Evolutionary conservation across 2,797 vertebrate species (phyloP), one percentile per base, ranked within the genome.

Genomic region (Chiroxiphia lanceolata): DNA sequence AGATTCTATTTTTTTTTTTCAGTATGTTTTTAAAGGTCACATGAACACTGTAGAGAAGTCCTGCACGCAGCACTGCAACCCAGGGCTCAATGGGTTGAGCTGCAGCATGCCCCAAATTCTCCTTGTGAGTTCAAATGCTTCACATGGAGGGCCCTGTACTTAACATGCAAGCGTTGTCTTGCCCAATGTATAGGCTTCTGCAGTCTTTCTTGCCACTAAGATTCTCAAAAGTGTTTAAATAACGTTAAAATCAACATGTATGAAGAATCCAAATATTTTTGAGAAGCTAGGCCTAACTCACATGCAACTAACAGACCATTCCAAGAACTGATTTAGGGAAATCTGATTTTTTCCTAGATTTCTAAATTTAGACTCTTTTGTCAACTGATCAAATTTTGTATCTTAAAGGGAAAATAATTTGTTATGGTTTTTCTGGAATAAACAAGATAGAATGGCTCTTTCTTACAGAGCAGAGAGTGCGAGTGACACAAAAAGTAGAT

Each of bases 31-130:
- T 59, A 27, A 75, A 65, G n/a, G 13, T 71, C 26, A 65, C 4
- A 33, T 0, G 1, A 31, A 50, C 22, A 57, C 21, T 3, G 4
- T 3, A 63, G 51, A 60, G 33, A 4, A 40, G 31, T 26, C 19
- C 42, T 40, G 6, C 2, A 2, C 4, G 11, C 7, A 65, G 23
- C 34, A 33, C 4, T 50, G 60, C 51, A 88, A 15, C 12, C 20
- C 57, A 47, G 34, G 26, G 31, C 31, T 65, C 42, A 38, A 6
- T 0, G 2, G 13, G 40, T 15, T 40, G 40, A 40, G 40, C 16
- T 71, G 31, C 69, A 88, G 4, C 0, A 4, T 42, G 40, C 6
- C 6, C 57, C 27, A 53, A 3, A 5, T 68, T 11, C 38, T 27
- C 11, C 40, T 31, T 23, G 9, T 27, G 29, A 88, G 27, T 9